Evolutionary conservation across 2,888 invertebrate species (phyloP).

Genomic region (Zygaena filipendulae): DNA sequence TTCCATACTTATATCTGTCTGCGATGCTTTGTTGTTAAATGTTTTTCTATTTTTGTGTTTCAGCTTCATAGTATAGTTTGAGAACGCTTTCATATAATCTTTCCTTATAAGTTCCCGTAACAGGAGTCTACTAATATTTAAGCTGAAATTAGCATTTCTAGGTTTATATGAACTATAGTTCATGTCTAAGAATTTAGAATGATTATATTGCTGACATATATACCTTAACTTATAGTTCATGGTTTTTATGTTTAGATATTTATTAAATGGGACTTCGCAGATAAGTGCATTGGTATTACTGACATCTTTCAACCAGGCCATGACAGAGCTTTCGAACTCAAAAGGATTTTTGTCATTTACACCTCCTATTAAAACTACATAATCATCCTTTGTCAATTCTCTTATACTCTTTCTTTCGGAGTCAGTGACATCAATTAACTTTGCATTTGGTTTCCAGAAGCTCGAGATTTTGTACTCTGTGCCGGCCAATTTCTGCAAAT

Average conservation of each 20-base stretch:
- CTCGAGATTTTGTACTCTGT: too few relatives aligned
- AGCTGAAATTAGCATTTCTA: not conserved
- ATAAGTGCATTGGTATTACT: too few relatives aligned
- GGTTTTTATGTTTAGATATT: conserved; percentile 8
- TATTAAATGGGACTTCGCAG: conserved; percentile 9
- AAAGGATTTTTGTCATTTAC: too few relatives aligned
- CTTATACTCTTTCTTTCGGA: too few relatives aligned
- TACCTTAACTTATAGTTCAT: conserved; percentile 9
- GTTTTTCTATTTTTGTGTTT: conserved; percentile 4
- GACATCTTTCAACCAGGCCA: too few relatives aligned
- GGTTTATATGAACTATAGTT: conserved; percentile 4
- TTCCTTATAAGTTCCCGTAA: conserved; percentile 8
- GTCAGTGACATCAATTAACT: too few relatives aligned
- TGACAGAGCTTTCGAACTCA: too few relatives aligned
- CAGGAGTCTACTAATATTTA: conserved; percentile 2
- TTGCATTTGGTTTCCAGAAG: too few relatives aligned
- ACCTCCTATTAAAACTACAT: too few relatives aligned
- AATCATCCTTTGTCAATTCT: too few relatives aligned
- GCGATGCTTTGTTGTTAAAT: conserved; percentile 4
- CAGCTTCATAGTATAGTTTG: not conserved
- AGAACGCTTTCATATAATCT: conserved; percentile 2
- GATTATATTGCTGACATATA: conserved; percentile 6
- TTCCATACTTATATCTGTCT: too few relatives aligned
- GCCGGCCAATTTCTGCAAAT: too few relatives aligned
- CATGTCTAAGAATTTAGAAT: conserved; percentile 5